Evolutionary conservation across 37 sponge, comb jelly and placozoan genomes (phyloP), one percentile per base, ranked within the genome.

Genomic region (Axinella damicornis): DNA sequence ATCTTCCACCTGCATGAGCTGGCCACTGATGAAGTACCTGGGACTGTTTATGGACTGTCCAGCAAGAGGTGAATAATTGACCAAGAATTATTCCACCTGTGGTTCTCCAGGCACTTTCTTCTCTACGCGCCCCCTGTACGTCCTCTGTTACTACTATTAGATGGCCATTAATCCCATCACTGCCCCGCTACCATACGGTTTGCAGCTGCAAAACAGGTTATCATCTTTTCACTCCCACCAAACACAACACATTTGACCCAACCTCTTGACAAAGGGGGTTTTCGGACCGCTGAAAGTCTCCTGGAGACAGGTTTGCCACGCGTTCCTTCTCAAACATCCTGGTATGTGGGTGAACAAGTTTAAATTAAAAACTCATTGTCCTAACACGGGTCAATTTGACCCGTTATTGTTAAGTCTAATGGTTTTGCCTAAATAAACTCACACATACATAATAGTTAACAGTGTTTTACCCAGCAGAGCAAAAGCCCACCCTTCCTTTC

Each of bases 1-100:
- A 24, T 19, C 66, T 75, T 22, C 74, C 74, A 40, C n/a, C n/a
- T n/a, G n/a, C 53, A 39, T 46, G 28, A 73, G 54, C 25, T 73
- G 28, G 74, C 74, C 6, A 5, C 5, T 11, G 71, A 35, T 2
- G 82, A 80, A 30, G 70, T 74, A 17, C 82, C 70, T 5, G 82
- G 82, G 24, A 35, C 82, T 11, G 33, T 65, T 6, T 80, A 80
- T 69, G 82, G 70, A 2, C 70, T 69, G 2, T 64, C 70, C 4
- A 65, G 24, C 53, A 69, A 65, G 17, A 70, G 69, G 16, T 80
- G 82, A 70, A 80, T 65, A 75, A n/a, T n/a, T n/a, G 70, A 80
- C 53, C 46, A 38, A 31, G 36, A 39, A 31, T 11, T 59, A 14
- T 59, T 78, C 12, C 71, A 78, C 24, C 9, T 54, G 38, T 80